Conservation (phyloP, 1,140 invertebrate genomes). For the Drosophila nikananu region DNA sequence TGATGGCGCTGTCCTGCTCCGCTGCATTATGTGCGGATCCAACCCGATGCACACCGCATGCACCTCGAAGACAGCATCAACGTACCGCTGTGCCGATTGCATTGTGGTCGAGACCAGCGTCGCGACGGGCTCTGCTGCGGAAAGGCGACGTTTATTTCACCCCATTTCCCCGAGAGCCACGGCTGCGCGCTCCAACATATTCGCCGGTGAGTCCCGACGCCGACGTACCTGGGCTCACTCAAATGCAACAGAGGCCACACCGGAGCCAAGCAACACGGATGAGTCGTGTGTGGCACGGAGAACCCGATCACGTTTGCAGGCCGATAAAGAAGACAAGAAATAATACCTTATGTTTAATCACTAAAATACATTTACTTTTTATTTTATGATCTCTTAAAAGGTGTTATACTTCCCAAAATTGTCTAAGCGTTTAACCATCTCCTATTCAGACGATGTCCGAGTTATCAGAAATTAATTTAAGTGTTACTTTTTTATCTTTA, state of each 20-base stretch:
- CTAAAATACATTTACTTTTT: no score
- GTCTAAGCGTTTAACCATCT: neutral
- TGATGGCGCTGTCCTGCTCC: neutral
- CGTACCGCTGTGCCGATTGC: conserved; percentile 43
- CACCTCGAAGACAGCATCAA: fast-evolving
- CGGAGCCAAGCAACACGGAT: neutral
- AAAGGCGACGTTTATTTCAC: neutral
- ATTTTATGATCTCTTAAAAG: no score
- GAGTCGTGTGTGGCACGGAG: conserved; percentile 19
- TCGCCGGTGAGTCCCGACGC: neutral
- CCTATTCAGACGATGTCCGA: no score
- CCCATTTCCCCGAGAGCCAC: neutral
- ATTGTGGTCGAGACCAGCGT: neutral
- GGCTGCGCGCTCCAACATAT: neutral
- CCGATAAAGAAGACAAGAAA: neutral
- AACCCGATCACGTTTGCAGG: conserved; percentile 5
- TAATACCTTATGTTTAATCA: neutral
- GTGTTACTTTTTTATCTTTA: no score
- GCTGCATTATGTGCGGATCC: conserved; percentile 48
- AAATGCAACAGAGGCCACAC: fast-evolving
- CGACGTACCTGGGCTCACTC: neutral
- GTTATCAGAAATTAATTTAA: no score
- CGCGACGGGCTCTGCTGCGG: neutral
- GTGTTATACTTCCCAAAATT: neutral
- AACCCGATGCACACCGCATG: conserved; percentile 49